Evolutionary conservation across 2,113 vertebrate species (phyloP).

Genomic region (Aptenodytes forsteri): DNA sequence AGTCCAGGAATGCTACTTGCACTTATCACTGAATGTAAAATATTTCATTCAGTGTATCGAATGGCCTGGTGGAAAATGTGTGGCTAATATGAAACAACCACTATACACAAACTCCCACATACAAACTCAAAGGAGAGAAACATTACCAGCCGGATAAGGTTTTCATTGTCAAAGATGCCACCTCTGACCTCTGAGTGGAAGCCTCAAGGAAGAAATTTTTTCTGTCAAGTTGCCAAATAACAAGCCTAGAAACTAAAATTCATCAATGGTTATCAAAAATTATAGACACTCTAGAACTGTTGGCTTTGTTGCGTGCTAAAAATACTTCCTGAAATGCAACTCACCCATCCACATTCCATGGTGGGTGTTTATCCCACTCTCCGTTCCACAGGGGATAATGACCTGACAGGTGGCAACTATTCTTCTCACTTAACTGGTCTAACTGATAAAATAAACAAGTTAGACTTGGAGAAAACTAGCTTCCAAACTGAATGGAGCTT

Average conservation of each 20-base stretch:
- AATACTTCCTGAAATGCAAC: not conserved
- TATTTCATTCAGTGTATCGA: not conserved
- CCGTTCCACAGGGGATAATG: not conserved
- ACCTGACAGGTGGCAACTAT: not conserved
- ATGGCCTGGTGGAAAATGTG: not conserved
- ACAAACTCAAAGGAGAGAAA: not conserved
- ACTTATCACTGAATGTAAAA: not conserved
- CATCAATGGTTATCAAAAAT: not conserved
- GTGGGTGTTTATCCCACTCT: not conserved
- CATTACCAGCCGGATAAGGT: not conserved
- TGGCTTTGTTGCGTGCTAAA: not conserved
- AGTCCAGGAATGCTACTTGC: not conserved
- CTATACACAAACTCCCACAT: not conserved
- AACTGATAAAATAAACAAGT: not conserved
- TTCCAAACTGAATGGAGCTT: not conserved
- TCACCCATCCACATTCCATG: not conserved
- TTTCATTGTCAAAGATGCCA: not conserved
- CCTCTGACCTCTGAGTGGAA: not conserved
- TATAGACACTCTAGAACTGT: not conserved
- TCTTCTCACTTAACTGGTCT: not conserved
- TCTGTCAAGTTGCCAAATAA: not conserved
- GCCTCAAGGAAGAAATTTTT: not conserved
- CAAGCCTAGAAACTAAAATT: not conserved
- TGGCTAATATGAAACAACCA: not conserved
- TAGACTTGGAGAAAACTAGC: not conserved